Base-by-base conservation (phyloP, 2,888 invertebrate genomes). In the Calameuta pallipes region DNA sequence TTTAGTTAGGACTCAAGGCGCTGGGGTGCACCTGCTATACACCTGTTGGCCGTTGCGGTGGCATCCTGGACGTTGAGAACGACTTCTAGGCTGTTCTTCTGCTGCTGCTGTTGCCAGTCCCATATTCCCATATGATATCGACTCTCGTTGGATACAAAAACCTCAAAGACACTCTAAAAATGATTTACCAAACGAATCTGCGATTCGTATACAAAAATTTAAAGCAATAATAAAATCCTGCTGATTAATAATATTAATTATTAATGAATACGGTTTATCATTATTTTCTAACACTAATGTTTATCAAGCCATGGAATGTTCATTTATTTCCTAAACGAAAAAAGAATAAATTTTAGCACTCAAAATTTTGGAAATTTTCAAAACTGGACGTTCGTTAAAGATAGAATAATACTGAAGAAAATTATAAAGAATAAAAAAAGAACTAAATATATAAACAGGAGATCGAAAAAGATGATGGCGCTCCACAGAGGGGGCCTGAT, bases 21-120 rank as follows among this genome's bases (percentile, higher is more conserved):
- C 86, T 86, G 80, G 84, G 85, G 86, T 86, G 87, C 89, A 89
- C 89, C 90, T 90, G 90, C 91, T 90, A 90, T 89, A 88, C 91
- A 91, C 91, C 91, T 91, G 91, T 91, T 91, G 90, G 85, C 89
- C 87, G 90, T 90, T 89, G 90, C 87, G 79, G 68, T 23, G 73
- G 34, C 34, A 75, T 56, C 75, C 75, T 41, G 74, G 69, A n/a
- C 79, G 78, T 41, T 75, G 34, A 76, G 78, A 78, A 76, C 73
- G 73, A 56, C 76, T 77, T 75, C 69, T 74, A 79, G 74, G 36
- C 76, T 73, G 74, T 73, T 76, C 69, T 56, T 73, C 76, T 56
- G 30, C 73, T 76, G 31, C 78, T 78, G 56, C 56, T 56, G 23
- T 56, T 56, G 23, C 9, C 23, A 56, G 23, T 56, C 56, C 35